Conservation (phyloP, 2,113 vertebrate genomes). For the Regulus satrapa region DNA sequence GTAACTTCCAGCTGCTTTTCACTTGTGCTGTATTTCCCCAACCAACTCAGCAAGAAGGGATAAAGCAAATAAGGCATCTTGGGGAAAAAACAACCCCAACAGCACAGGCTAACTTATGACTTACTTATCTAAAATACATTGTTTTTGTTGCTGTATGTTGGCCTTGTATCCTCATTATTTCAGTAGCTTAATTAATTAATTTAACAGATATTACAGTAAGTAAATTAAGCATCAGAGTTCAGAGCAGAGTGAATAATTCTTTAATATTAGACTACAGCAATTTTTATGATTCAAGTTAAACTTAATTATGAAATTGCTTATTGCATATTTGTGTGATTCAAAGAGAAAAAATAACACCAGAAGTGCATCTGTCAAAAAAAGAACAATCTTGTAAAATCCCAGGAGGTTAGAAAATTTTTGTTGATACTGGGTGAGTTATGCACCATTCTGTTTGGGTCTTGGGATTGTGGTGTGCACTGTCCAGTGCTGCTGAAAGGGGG, state of each 20-base stretch:
- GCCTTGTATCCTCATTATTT: neutral
- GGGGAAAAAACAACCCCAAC: neutral
- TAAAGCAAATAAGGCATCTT: neutral
- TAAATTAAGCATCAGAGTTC: conserved; percentile 27
- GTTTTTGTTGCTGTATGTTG: neutral
- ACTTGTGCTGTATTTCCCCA: neutral
- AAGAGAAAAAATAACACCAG: neutral
- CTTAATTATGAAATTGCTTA: conserved; percentile 15
- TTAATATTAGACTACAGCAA: neutral
- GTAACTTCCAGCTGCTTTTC: neutral
- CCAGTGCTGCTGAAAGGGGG: neutral
- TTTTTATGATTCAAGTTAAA: conserved; percentile 17
- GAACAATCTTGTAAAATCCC: neutral
- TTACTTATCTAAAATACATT: neutral
- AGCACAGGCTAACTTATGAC: neutral
- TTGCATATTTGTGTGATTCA: neutral
- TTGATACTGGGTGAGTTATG: neutral
- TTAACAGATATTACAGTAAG: conserved; percentile 15
- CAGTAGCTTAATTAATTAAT: conserved; percentile 38
- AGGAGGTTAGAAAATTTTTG: neutral
- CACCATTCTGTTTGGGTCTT: neutral
- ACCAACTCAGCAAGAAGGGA: neutral
- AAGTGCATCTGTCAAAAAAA: neutral
- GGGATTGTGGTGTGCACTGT: neutral
- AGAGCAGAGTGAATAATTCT: neutral